phyloP scores from a whole-genome alignment of 2,113 vertebrate genomes.

The Cavia aperea region DNA sequence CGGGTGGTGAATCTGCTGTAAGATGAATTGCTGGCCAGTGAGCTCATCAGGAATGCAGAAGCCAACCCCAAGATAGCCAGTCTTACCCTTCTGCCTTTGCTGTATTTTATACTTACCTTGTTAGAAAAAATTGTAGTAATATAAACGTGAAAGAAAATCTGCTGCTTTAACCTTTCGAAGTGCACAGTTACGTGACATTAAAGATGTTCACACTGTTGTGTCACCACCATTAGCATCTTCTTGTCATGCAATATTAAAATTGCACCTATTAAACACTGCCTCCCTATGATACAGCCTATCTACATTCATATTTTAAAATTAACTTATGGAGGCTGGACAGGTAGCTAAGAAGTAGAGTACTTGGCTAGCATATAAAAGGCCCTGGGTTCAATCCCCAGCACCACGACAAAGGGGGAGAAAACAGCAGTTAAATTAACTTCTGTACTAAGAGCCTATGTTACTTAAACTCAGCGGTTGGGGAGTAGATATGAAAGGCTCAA shows the following conservation, averaged over 20 bases:
- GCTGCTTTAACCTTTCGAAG: neutral
- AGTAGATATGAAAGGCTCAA: neutral
- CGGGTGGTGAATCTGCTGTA: neutral
- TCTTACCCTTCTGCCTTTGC: neutral
- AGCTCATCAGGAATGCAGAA: neutral
- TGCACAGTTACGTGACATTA: neutral
- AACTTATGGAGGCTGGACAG: neutral
- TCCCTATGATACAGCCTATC: neutral
- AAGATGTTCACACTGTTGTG: neutral
- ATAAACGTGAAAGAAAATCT: neutral
- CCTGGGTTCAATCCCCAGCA: neutral
- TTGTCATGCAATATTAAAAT: neutral
- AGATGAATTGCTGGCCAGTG: neutral
- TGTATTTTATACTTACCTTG: neutral
- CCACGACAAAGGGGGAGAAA: no score
- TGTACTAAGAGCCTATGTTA: neutral
- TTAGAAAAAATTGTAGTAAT: neutral
- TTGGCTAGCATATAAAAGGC: no score
- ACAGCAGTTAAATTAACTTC: neutral
- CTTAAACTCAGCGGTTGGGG: neutral
- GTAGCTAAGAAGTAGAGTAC: neutral
- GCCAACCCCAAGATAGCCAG: neutral
- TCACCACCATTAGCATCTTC: neutral
- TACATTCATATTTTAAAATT: neutral
- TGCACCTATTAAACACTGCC: neutral